Conservation (phyloP, 1,140 invertebrate genomes). For the Thaumatotibia leucotreta region DNA sequence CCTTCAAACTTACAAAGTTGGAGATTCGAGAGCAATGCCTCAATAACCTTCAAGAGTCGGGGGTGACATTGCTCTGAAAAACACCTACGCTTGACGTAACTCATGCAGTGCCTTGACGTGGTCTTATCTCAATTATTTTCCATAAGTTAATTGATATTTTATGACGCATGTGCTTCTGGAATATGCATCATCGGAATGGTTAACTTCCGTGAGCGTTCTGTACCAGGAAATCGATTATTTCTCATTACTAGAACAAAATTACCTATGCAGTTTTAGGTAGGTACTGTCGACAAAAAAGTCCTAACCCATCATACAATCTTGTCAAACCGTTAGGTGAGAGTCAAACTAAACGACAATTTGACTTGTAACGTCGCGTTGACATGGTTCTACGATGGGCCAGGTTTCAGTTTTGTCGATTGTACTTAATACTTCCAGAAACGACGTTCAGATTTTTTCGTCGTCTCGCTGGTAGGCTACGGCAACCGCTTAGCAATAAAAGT, state of each 20-base stretch:
- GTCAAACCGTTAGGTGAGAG: no score
- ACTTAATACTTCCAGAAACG: no score
- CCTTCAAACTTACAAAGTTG: neutral
- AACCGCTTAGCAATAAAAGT: neutral
- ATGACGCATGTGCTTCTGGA: neutral
- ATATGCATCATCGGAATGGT: neutral
- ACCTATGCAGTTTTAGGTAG: no score
- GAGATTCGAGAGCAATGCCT: conserved; percentile 2
- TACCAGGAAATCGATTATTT: neutral
- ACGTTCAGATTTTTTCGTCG: no score
- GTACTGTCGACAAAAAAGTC: no score
- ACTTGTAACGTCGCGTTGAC: no score
- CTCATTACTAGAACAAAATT: neutral
- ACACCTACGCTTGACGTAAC: conserved; percentile 36
- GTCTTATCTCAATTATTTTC: neutral
- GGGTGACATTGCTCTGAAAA: conserved; percentile 52
- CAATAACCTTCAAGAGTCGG: conserved; percentile 27
- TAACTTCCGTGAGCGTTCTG: neutral
- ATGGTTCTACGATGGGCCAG: no score
- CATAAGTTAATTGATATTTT: neutral
- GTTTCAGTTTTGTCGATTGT: no score
- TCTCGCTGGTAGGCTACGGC: no score
- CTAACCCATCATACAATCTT: no score
- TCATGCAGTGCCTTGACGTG: neutral
- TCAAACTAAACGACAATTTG: no score